These are phyloP conservation scores for Sphaeramia orbicularis DNA, from an alignment of 2,797 vertebrate genomes.

Conservation along the genomic window DNA sequence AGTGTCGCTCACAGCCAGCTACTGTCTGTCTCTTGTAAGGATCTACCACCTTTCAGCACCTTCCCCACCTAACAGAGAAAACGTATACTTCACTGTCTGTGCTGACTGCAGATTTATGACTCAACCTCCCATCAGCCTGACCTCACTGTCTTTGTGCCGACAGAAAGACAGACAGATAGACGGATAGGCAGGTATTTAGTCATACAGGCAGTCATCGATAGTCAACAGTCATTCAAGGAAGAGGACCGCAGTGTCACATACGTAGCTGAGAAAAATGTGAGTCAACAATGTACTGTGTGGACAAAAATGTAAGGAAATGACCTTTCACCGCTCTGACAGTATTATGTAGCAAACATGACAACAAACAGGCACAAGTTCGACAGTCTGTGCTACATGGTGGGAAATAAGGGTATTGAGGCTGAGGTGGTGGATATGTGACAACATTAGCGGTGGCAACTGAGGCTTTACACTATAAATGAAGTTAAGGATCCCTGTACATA, in stretches of 20 bases:
- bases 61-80: constrained; percentile 46
- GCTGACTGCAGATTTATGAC: constrained; percentile 72
- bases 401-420: constrained; percentile 9
- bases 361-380: constrained; percentile 6
- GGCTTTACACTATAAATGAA: too few relatives aligned
- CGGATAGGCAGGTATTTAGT: constrained; percentile 47
- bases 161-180: constrained; percentile 49
- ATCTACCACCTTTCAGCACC: constrained; percentile 60
- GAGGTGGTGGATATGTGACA: constrained; percentile 27
- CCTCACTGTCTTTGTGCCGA: constrained; percentile 44
- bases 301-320: constrained; percentile 42
- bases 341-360: constrained; percentile 15
- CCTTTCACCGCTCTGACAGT: constrained; percentile 29
- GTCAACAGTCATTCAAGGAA: constrained; percentile 32
- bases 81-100: constrained; percentile 59
- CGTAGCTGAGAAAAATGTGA: constrained; percentile 50
- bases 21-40: constrained; percentile 58
- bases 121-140: constrained; percentile 60
- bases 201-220: constrained; percentile 56
- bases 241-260: constrained; percentile 36
- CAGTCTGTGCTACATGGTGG: not conserved
- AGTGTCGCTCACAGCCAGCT: constrained; percentile 50
- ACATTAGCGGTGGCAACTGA: constrained; percentile 6
- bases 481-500: too few relatives aligned
- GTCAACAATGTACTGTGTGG: constrained; percentile 44